Conservation (phyloP, 2,797 vertebrate species). For the Octomys mimax region DNA sequence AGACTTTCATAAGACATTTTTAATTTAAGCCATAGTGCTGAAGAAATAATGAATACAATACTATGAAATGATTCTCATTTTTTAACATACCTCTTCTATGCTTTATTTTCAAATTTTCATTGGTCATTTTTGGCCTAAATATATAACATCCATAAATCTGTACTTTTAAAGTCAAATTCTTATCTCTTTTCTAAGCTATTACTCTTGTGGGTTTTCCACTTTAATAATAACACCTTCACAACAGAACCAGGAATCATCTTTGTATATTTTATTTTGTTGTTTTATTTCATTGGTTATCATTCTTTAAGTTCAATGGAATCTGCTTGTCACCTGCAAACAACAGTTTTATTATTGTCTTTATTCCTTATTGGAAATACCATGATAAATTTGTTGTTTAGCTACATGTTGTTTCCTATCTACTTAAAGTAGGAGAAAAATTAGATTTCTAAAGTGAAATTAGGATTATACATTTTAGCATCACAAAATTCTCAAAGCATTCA, state of each 20-base stretch:
- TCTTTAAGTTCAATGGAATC: not conserved
- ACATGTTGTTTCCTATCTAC: not conserved
- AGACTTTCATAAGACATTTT: not conserved
- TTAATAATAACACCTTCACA: not conserved
- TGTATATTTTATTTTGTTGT: not conserved
- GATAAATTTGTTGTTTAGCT: not conserved
- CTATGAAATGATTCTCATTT: not conserved
- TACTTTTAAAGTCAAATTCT: constrained; percentile 40
- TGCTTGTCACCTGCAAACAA: not conserved
- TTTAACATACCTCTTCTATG: not conserved
- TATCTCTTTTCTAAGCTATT: not conserved
- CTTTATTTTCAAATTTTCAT: constrained; percentile 11
- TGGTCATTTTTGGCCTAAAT: not conserved
- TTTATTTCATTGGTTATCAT: constrained; percentile 4
- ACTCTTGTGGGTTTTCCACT: not conserved
- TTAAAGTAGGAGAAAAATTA: not conserved
- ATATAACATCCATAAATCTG: not conserved
- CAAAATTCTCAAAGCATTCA: not conserved
- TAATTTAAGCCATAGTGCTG: not conserved
- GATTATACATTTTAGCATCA: not conserved
- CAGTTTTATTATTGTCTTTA: constrained; percentile 7
- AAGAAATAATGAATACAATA: not conserved
- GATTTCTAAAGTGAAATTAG: constrained; percentile 44
- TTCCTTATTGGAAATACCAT: not conserved
- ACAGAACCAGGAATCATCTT: not conserved